These are phyloP conservation scores for Melanocharis versteri DNA, from an alignment of 2,113 vertebrate species.

Conservation along the genomic window DNA sequence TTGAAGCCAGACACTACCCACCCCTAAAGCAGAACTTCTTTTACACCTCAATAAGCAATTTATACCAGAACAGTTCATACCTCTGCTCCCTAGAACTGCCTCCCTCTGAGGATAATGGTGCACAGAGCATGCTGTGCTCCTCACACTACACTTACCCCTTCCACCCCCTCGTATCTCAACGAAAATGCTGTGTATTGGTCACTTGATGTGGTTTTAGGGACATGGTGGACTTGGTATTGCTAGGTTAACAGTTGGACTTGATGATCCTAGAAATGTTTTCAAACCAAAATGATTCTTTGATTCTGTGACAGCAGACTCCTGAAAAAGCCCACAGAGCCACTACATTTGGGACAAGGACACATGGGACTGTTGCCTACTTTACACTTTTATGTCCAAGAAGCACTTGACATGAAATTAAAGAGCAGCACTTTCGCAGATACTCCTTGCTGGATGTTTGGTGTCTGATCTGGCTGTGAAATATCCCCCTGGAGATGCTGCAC, in stretches of 20 bases:
- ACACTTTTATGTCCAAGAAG: neutral
- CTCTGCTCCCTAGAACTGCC: neutral
- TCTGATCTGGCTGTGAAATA: neutral
- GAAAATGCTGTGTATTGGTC: neutral
- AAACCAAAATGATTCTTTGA: neutral
- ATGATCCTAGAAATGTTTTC: neutral
- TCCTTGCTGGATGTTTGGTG: neutral
- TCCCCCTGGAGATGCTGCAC: neutral
- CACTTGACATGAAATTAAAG: neutral
- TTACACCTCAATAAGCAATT: neutral
- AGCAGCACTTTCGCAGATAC: neutral
- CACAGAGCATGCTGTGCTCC: neutral
- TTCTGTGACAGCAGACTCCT: neutral
- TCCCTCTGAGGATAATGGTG: neutral
- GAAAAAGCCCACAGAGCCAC: fast-evolving
- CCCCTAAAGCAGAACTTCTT: neutral
- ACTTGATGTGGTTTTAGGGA: neutral
- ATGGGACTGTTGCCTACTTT: neutral
- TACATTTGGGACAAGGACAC: neutral
- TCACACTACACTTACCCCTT: neutral
- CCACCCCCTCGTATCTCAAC: neutral
- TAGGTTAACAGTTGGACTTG: neutral
- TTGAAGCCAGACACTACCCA: neutral
- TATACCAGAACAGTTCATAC: neutral
- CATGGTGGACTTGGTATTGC: neutral